Evolutionary conservation across 2,888 invertebrate species (phyloP), one percentile per base, ranked within the genome.

Genomic region (Drosophila suboccidentalis): DNA sequence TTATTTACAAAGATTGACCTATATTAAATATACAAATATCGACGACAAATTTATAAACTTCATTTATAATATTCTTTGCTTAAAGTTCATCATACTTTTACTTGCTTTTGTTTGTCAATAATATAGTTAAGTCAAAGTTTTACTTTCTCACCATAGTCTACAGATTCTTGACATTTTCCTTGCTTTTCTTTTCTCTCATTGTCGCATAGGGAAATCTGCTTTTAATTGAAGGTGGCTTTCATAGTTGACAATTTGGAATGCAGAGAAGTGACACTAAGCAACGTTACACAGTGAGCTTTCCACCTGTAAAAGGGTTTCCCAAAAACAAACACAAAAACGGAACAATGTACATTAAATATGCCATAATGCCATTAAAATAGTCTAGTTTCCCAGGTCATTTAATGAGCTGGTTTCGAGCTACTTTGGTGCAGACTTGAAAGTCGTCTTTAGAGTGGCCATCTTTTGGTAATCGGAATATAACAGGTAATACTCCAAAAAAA

Each of bases 401-500:
- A 44, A 60, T 66, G 64, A 53, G 55, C 63, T 34, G 60, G 54
- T 72, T 72, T 39, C 61, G 41, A 34, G 46, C 9, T 26, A 59
- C 36, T 59, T 51, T 44, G 32, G 57, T n/a, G n/a, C 19, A 43
- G 19, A 62, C 59, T 49, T 57, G 62, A 69, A 62, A 73, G 78
- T 64, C 49, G 62, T 65, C 54, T 36, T 58, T 46, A 19, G 22
- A 54, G 39, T 58, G 76, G 50, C 63, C 76, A 75, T 76, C 75
- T 68, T 68, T 59, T 59, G 50, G 68, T 44, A 68, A 65, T 64
- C 43, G 43, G 11, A 19, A 43, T 19, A 43, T 11, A 11, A 43
- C 43, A 19, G 49, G 72, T 49, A 68, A 64, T 64, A 32, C 29
- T 49, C 34, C 34, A 34, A 62, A 78, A 78, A 80, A 78, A 75